Evolutionary conservation across 2,888 invertebrate genomes (phyloP).

Genomic region (Volucella inflata): DNA sequence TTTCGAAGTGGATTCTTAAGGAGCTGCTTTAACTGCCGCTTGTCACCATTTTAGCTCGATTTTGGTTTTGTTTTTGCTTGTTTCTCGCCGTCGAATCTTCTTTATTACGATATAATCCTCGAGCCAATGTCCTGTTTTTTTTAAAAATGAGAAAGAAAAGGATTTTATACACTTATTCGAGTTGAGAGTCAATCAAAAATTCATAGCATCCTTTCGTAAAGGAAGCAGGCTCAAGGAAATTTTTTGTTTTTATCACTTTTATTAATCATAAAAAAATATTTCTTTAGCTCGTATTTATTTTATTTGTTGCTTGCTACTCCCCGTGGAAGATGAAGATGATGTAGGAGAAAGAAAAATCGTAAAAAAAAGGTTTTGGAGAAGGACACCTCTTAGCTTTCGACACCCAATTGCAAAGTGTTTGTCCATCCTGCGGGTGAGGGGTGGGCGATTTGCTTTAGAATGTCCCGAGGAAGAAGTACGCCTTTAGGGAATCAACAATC

Average conservation of each 20-base stretch:
- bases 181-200: conserved; percentile 65
- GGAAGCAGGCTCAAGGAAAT: not conserved
- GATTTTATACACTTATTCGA: conserved; percentile 45
- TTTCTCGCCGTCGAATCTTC: not conserved
- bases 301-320: conserved; percentile 23
- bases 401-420: not conserved
- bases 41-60: conserved; percentile 4
- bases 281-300: conserved; percentile 42
- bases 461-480: conserved; percentile 81
- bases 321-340: conserved; percentile 1
- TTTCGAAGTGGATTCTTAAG: not conserved
- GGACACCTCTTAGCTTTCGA: conserved; percentile 39
- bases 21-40: conserved; percentile 12
- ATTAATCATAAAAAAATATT: conserved; percentile 64
- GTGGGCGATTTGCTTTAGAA: conserved; percentile 76
- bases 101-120: conserved; percentile 28
- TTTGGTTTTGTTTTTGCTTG: not conserved
- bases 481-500: conserved; percentile 82
- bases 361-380: conserved; percentile 50
- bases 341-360: conserved; percentile 25
- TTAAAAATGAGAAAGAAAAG: not conserved
- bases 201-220: conserved; percentile 59
- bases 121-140: conserved; percentile 37
- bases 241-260: conserved; percentile 38
- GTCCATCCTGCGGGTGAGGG: not conserved